Evolutionary conservation across 2,888 invertebrate species (phyloP).

Genomic region (Acanthococcus lagerstroemiae): DNA sequence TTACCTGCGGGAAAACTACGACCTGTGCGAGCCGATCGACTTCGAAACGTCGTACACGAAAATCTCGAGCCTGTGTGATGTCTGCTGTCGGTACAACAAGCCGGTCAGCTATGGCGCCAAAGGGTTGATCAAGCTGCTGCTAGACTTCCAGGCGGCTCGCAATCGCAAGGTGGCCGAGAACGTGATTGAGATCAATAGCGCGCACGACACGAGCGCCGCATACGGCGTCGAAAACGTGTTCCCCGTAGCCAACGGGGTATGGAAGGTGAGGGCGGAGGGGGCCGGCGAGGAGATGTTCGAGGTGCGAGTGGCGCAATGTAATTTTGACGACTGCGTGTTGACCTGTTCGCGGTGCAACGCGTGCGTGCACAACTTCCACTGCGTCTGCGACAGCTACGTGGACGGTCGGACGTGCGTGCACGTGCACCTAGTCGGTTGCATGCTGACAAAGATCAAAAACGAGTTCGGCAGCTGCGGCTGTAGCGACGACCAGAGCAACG

Average conservation of each 20-base stretch:
- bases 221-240: conserved; percentile 20
- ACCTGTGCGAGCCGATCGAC: conserved; percentile 9
- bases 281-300: conserved; percentile 4
- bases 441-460: conserved; percentile 3
- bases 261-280: conserved; percentile 9
- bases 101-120: neutral
- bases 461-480: neutral
- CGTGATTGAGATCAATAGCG: conserved; percentile 5
- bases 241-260: conserved; percentile 9
- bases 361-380: conserved; percentile 10
- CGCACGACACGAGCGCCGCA: neutral
- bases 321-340: conserved; percentile 20
- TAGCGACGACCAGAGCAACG: neutral
- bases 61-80: conserved; percentile 4
- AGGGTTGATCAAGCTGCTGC: conserved; percentile 19
- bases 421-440: conserved; percentile 17
- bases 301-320: neutral
- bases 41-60: conserved; percentile 24
- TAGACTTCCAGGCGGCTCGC: conserved; percentile 16
- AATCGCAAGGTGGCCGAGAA: conserved; percentile 14
- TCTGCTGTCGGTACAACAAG: conserved; percentile 13
- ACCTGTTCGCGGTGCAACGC: conserved; percentile 6
- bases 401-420: conserved; percentile 10
- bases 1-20: conserved; percentile 1
- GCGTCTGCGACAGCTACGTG: conserved; percentile 15